phyloP scores from a whole-genome alignment of 37 sponge, comb jelly and placozoan species.

The Eunapius fragilis region DNA sequence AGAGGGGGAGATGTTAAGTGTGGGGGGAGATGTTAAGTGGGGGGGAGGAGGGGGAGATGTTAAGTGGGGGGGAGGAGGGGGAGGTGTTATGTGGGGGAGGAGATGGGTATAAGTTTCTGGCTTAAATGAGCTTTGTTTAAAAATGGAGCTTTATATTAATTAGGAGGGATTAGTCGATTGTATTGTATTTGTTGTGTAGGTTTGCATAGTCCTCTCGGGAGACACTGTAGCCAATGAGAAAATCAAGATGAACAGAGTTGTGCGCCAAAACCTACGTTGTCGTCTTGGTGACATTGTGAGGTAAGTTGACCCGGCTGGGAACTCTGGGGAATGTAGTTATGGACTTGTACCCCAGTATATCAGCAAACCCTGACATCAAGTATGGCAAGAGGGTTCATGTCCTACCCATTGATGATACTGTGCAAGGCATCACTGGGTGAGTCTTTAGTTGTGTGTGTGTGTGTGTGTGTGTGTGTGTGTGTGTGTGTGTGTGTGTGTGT shows the following conservation, averaged over 20 bases:
- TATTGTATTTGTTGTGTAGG: slow-evolving; percentile 23
- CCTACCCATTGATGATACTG: slow-evolving; percentile 97
- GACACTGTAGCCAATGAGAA: slow-evolving; percentile 88
- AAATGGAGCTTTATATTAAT: no score
- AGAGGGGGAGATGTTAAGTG: no score
- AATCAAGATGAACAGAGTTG: slow-evolving; percentile 97
- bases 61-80: no score
- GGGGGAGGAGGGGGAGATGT: no score
- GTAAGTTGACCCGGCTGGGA: slow-evolving; percentile 35
- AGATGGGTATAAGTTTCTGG: no score
- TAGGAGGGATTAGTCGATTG: background rate
- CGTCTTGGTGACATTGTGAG: slow-evolving; percentile 92
- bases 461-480: no score
- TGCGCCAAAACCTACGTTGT: slow-evolving; percentile 93
- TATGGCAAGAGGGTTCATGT: slow-evolving; percentile 98
- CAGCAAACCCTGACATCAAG: slow-evolving; percentile 97
- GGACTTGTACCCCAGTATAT: slow-evolving; percentile 76
- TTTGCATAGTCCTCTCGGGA: slow-evolving; percentile 96
- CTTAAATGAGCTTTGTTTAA: no score
- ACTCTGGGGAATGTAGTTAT: no score
- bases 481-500: no score
- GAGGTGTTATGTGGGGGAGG: no score
- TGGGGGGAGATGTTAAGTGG: no score
- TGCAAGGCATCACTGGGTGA: slow-evolving; percentile 97
- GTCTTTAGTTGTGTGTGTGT: background rate